phyloP scores from a whole-genome alignment of 1,140 invertebrate genomes.

The Hycleus cichorii region DNA sequence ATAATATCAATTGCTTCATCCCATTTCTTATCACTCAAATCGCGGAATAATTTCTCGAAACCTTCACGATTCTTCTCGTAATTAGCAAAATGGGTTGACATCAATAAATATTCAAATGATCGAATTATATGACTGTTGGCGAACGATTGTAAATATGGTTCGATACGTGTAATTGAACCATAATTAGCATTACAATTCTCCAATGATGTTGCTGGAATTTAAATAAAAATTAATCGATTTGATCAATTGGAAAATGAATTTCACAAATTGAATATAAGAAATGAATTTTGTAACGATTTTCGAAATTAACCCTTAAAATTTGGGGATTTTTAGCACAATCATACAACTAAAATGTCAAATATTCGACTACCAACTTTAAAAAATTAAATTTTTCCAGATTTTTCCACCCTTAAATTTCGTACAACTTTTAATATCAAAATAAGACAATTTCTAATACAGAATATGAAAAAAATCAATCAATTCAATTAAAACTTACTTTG shows the following conservation, averaged over 20 bases:
- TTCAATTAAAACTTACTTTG: background rate
- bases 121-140: conserved; percentile 56
- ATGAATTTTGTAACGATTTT: conserved; percentile 1
- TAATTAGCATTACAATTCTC: conserved; percentile 60
- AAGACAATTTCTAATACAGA: background rate
- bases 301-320: background rate
- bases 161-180: conserved; percentile 49
- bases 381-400: no score
- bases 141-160: conserved; percentile 49
- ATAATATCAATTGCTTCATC: conserved; percentile 64
- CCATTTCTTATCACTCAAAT: conserved; percentile 67
- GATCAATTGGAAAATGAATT: background rate
- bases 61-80: conserved; percentile 67
- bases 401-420: no score
- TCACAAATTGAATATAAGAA: background rate
- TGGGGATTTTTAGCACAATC: no score
- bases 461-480: background rate
- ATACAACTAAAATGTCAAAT: no score
- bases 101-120: conserved; percentile 66
- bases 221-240: background rate
- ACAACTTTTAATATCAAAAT: no score
- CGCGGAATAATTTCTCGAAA: conserved; percentile 65
- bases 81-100: conserved; percentile 69
- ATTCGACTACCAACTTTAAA: no score
- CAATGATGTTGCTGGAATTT: background rate